phyloP scores from a whole-genome alignment of 2,888 invertebrate species.

The Tupiocoris notatus region DNA sequence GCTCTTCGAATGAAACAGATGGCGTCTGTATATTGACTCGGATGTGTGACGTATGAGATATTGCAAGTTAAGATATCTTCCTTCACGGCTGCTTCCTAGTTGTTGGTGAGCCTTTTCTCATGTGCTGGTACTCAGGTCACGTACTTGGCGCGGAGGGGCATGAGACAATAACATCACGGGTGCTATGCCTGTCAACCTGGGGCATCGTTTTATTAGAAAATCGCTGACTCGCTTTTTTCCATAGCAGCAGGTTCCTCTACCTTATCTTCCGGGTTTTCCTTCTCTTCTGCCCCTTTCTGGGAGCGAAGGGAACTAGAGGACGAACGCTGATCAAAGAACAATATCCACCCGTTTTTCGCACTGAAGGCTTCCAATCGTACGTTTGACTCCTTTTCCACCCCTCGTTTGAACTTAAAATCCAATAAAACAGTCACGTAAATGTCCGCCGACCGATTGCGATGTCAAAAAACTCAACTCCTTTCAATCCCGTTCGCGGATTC shows the following conservation, averaged over 20 bases:
- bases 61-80: constrained; percentile 40
- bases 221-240: constrained; percentile 31
- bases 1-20: constrained; percentile 32
- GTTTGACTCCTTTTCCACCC: not conserved
- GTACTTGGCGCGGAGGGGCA: constrained; percentile 26
- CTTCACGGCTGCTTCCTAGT: constrained; percentile 7
- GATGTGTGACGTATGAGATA: constrained; percentile 43
- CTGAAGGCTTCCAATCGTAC: constrained; percentile 8
- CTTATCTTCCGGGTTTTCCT: not conserved
- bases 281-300: constrained; percentile 3
- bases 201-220: constrained; percentile 39
- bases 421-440: constrained; percentile 33
- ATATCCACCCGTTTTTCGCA: constrained; percentile 11
- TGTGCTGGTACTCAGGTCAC: constrained; percentile 35
- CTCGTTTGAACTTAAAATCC: constrained; percentile 24
- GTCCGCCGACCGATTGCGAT: not conserved
- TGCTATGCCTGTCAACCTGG: constrained; percentile 31
- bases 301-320: constrained; percentile 1
- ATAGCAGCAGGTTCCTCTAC: not conserved
- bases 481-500: not conserved
- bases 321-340: constrained; percentile 34
- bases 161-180: constrained; percentile 37
- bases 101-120: not conserved
- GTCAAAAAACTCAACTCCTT: not conserved
- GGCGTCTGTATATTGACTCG: constrained; percentile 37